phyloP scores from a whole-genome alignment of 2,797 vertebrate species.

The Pipistrellus kuhlii region DNA sequence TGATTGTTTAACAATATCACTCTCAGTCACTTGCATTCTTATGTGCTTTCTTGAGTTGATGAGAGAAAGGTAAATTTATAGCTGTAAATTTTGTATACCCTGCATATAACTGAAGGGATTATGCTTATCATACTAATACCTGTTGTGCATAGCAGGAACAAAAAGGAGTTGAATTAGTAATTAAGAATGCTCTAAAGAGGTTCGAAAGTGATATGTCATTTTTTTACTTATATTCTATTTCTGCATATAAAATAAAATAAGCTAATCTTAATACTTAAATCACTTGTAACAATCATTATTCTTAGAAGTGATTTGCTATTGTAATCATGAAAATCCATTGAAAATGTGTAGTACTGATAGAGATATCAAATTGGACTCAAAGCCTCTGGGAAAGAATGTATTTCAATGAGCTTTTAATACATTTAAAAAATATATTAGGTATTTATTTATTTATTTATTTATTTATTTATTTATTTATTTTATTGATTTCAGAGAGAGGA shows the following conservation, averaged over 20 bases:
- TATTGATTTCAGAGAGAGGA: too few relatives aligned
- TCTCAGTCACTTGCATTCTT: background rate
- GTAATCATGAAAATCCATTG: background rate
- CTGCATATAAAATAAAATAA: background rate
- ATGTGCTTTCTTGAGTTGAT: background rate
- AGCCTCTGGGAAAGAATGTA: background rate
- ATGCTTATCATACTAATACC: background rate
- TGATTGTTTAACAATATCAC: background rate
- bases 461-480: too few relatives aligned
- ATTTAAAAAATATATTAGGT: too few relatives aligned
- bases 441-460: too few relatives aligned
- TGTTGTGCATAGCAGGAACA: background rate
- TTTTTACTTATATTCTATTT: slow-evolving; percentile 27
- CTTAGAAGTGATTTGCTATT: background rate
- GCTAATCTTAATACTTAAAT: slow-evolving; percentile 41
- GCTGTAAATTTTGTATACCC: background rate
- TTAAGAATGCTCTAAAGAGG: background rate
- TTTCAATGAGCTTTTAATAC: background rate
- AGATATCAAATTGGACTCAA: background rate
- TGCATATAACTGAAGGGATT: background rate
- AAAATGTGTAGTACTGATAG: background rate
- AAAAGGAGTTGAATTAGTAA: background rate
- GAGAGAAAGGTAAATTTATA: background rate
- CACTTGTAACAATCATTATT: background rate
- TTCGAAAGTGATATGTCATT: background rate